Base-by-base conservation (phyloP, 2,888 invertebrate species). In the Desoria tigrina region DNA sequence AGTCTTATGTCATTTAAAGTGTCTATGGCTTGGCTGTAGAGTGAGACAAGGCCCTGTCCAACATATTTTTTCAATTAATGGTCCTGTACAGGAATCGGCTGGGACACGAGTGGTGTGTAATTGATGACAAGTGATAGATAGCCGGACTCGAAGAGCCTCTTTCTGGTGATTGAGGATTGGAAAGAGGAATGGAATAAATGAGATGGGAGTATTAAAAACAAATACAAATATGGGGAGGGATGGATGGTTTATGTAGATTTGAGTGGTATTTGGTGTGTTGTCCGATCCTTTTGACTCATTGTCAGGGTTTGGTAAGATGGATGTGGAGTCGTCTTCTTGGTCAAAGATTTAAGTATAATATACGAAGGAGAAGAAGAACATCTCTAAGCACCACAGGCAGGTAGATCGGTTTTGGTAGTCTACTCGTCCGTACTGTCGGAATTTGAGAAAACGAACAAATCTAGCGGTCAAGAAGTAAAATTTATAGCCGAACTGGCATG, bases 401-500 rank as follows among this genome's bases (percentile, higher is more conserved):
- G 56, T 28, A 57, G 56, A 45, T 21, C 21, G 45, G 45, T 18
- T 18, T n/a, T 18, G 45, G 45, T 21, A 45, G 45, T 45, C n/a
- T 45, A 21, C 45, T 45, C 45, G 21, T 45, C 45, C 21, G 39
- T 58, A 50, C 60, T 66, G 68, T 66, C 60, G 66, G 66, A 66
- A 64, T 68, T 65, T 66, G 57, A 61, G 66, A 65, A 70, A 70
- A 69, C 64, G 67, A 66, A 68, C 61, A 70, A 71, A 69, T 72
- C 69, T 70, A 60, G 61, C 60, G 74, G 71, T 73, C 65, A 69
- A 61, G 63, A 61, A 51, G 62, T 62, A 68, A 73, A 75, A 76
- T 76, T 75, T 76, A 76, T 76, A 72, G 75, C 57, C 72, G 66
- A 74, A 73, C 71, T 73, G 72, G 74, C 75, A 75, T 76, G 75